Conservation (phyloP, 2,797 vertebrate genomes). For the Momotus momota region DNA sequence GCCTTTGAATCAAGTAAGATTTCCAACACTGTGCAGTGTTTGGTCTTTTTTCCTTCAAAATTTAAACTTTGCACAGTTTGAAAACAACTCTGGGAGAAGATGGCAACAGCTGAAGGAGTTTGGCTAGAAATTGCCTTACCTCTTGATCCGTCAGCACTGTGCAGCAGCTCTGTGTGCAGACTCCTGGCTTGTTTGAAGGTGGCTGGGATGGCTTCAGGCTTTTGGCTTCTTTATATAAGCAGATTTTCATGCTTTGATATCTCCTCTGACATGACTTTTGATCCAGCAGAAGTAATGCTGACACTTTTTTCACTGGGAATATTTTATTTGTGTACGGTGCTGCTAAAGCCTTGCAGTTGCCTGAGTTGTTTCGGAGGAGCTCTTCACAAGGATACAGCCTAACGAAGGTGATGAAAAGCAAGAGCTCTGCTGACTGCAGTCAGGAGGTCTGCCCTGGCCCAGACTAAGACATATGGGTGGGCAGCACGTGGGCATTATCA, state of each 20-base stretch:
- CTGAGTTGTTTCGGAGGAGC: neutral
- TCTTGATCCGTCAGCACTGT: neutral
- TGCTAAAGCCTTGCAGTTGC: neutral
- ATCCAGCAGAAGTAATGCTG: slow-evolving; percentile 46
- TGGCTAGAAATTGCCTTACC: neutral
- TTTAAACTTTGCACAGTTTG: slow-evolving; percentile 12
- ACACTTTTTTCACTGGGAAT: slow-evolving; percentile 46
- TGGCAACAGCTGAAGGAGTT: slow-evolving; percentile 15
- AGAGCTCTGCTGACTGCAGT: neutral
- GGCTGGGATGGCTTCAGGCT: slow-evolving; percentile 55
- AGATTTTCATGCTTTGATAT: slow-evolving; percentile 65
- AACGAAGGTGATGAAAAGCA: neutral
- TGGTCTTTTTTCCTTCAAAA: neutral
- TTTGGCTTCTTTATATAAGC: slow-evolving; percentile 57
- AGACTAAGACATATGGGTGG: neutral
- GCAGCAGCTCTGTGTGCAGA: neutral
- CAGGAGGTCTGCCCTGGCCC: neutral
- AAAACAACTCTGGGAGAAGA: slow-evolving; percentile 16
- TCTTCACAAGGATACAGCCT: neutral
- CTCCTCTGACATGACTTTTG: slow-evolving; percentile 52
- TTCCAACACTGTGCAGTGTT: neutral
- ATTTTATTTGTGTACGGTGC: slow-evolving; percentile 37
- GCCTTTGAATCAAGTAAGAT: neutral
- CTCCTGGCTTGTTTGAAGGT: slow-evolving; percentile 21
- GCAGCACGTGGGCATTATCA: neutral